Evolutionary conservation across 2,113 vertebrate genomes (phyloP), one percentile per base, ranked within the genome.

Genomic region (Podarcis muralis): DNA sequence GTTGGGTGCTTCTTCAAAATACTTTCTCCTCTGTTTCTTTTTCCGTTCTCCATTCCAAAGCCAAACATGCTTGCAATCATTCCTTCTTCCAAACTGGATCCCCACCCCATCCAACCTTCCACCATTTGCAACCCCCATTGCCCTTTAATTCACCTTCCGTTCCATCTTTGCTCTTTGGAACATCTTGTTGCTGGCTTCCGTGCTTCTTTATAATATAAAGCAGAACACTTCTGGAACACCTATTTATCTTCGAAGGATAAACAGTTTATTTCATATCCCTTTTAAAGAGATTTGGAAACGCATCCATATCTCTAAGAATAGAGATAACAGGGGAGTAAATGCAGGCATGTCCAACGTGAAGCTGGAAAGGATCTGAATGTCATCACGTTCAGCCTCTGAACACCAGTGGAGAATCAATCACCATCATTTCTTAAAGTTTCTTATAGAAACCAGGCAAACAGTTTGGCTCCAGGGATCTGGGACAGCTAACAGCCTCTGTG

Each of bases 171-270:
- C 72, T 23, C 32, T 84, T 69, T 65, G 62, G 81, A 83, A 84
- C 72, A 78, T 88, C 74, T 57, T 35, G 65, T 78, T 83, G 23
- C 37, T 83, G 71, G 53, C 87, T 68, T 66, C 71, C 1, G 1
- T n/a, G 40, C 59, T 35, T 83, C 72, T 57, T 88, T n/a, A 88
- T 25, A 37, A 88, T 18, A 37, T 57, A 78, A 88, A 77, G 11
- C 43, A 84, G 74, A 78, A 88, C 72, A 77, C 72, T 37, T 78
- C 72, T 83, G 74, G 40, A 88, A 84, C 74, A 57, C 40, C 30
- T 69, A 27, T 59, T 81, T 65, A 84, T 89, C 77, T 81, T 53
- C 12, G 30, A 85, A 69, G 32, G 77, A 80, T 85, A 80, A 81
- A 81, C 66, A 88, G 69, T 88, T 88, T 75, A 80, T 81, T 85